Percentiles rank a stretch among this genome's conserved stretches.
phyloP scores from a whole-genome alignment of 2,113 vertebrate genomes.

The Lethenteron camtschaticum region DNA sequence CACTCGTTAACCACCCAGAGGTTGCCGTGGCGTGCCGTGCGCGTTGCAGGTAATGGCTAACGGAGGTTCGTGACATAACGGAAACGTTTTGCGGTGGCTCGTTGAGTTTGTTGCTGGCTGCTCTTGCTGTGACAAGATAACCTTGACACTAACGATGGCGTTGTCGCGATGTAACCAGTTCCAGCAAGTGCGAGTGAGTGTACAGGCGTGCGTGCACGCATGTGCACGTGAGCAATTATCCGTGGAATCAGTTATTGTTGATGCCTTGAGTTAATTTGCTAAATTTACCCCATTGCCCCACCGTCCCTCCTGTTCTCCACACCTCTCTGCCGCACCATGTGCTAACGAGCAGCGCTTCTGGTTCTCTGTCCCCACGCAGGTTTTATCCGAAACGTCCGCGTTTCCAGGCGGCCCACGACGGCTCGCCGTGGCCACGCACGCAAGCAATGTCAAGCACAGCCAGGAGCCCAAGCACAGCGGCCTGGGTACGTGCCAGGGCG shows the following conservation, averaged over 20 bases:
- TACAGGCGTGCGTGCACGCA: too few relatives aligned
- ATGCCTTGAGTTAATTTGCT: neutral
- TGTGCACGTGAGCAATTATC: neutral
- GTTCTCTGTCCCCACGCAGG: slow-evolving; percentile 23
- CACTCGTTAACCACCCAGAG: too few relatives aligned
- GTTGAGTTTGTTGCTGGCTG: too few relatives aligned
- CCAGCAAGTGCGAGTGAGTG: too few relatives aligned
- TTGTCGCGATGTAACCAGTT: too few relatives aligned
- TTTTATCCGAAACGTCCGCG: slow-evolving; percentile 65
- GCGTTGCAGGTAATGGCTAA: too few relatives aligned
- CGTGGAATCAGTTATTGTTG: neutral
- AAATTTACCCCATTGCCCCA: neutral
- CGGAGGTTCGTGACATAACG: too few relatives aligned
- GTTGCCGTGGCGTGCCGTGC: too few relatives aligned
- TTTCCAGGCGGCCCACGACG: slow-evolving; percentile 65
- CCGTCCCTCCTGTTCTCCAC: neutral
- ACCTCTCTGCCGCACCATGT: neutral
- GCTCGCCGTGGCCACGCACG: slow-evolving; percentile 56
- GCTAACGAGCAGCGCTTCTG: neutral
- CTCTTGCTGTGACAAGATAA: too few relatives aligned
- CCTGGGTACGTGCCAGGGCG: slow-evolving; percentile 37
- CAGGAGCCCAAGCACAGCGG: slow-evolving; percentile 91
- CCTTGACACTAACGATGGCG: too few relatives aligned
- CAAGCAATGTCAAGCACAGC: slow-evolving; percentile 36
- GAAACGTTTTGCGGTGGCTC: too few relatives aligned